Percentiles rank a stretch among this genome's conserved stretches.
Conservation (phyloP, 2,797 vertebrate species). For the Cirrhinus molitorella region DNA sequence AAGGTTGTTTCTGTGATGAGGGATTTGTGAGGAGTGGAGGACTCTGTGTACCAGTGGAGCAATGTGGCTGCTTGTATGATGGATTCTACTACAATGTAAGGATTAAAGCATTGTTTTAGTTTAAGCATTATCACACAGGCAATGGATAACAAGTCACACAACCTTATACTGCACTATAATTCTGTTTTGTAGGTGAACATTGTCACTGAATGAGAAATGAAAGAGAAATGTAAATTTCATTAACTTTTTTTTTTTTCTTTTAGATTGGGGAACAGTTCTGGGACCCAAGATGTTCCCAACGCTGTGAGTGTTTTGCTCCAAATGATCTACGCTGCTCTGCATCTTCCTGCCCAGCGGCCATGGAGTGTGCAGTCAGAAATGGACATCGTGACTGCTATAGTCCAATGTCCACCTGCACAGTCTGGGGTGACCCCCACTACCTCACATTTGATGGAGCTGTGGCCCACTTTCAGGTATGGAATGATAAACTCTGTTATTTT, state of each 20-base stretch:
- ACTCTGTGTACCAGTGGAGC: slow-evolving; percentile 67
- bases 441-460: slow-evolving; percentile 67
- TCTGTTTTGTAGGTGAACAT: neutral
- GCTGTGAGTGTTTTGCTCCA: slow-evolving; percentile 67
- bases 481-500: neutral
- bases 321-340: slow-evolving; percentile 66
- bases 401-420: slow-evolving; percentile 59
- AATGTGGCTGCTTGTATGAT: slow-evolving; percentile 72
- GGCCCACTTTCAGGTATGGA: slow-evolving; percentile 69
- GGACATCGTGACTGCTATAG: slow-evolving; percentile 68
- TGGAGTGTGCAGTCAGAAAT: slow-evolving; percentile 68
- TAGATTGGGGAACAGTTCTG: slow-evolving; percentile 71
- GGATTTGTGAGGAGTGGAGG: slow-evolving; percentile 70
- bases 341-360: slow-evolving; percentile 59
- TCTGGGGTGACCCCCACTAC: slow-evolving; percentile 53
- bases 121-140: neutral
- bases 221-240: neutral
- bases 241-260: neutral
- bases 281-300: slow-evolving; percentile 65
- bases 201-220: too few species aligned
- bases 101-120: neutral
- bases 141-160: neutral
- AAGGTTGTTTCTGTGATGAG: slow-evolving; percentile 77
- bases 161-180: too few species aligned
- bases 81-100: slow-evolving; percentile 73